Base-by-base conservation (phyloP, 1,140 invertebrate species). In the Laodelphax striatellus region DNA sequence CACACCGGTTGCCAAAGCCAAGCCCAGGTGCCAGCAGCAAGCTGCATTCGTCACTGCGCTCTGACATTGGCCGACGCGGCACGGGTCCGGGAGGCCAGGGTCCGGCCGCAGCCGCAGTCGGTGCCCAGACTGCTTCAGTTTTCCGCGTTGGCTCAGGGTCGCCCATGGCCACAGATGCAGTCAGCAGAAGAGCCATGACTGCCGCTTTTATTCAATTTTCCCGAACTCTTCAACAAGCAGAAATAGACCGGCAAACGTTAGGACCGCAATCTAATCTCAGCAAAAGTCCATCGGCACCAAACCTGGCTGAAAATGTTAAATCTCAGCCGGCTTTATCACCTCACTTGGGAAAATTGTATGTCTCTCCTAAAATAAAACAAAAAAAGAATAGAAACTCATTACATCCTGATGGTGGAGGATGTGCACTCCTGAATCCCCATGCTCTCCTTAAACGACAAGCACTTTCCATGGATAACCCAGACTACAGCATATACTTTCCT, bases 121-220 rank as follows among this genome's bases (percentile, higher is more conserved):
- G 58, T 59, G 21, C 53, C 22, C 17, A 16, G 28, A 42, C 21
- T 1, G 9, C 34, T 8, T 38, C 34, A 38, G 58, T 57, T 1
- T 61, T 53, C 21, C 43, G 56, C 22, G 41, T 38, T 10, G 52
- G 53, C 13, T 52, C 53, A 6, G 31, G 13, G 2, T 56, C 63
- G 0, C 62, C 59, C 31, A 60, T 41, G 14, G 60, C 57, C 11
- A 60, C 52, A 13, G 60, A 61, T 13, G 57, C 28, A 8, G 38
- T 56, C 68, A 69, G 79, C 67, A 64, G 84, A 64, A 73, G 80
- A 57, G 79, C 82, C 14, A 72, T 88, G 62, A 88, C 86, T 38
- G 79, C 82, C 3, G 82, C 84, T 43, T 81, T 87, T 62, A 70
- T 87, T 56, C 79, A 85, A 57, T 87, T 87, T 67, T 86, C 84